Evolutionary conservation across 30 jellyfish, hydroid and myxozoan genomes (phyloP), one percentile per base, ranked within the genome.

Genomic region (Clytia hemisphaerica): DNA sequence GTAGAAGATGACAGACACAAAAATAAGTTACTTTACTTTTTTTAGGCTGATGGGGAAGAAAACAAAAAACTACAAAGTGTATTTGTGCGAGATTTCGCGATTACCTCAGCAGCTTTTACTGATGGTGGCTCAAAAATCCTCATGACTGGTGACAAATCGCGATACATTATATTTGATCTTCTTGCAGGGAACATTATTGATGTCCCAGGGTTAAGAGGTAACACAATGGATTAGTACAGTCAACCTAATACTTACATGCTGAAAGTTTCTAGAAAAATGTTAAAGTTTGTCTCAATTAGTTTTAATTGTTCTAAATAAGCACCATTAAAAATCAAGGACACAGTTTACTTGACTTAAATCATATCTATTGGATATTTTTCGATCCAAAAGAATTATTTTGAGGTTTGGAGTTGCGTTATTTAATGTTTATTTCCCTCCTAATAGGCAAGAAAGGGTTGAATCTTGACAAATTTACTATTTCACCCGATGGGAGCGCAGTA

Each of bases 401-500:
- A n/a, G n/a, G n/a, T n/a, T n/a, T n/a, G n/a, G n/a, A n/a, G n/a
- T n/a, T n/a, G n/a, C 37, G 22, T 28, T 4, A 37, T 66, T 7
- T 24, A 27, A 0, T 32, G 19, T 15, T 18, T 1, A 1, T 36
- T 3, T 58, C 28, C 47, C 21, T 46, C 35, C 1, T 5, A 40
- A 10, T 75, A 86, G 96, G 96, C 5, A 45, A 75, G 19, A 27
- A 45, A 31, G 96, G 79, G 32, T 71, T 71, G 37, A 78, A 88
- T 33, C 51, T 86, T 15, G 96, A 86, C 12, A 73, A 51, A 32
- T 79, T 86, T 61, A 66, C 55, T 28, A 51, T 73, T 10, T 78
- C 94, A 33, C 96, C 94, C 4, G 93, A 73, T 64, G 88, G 96
- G 0, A 73, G 78, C 10, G 47, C 72, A 44, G 57, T 86, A 36